Percentiles rank a stretch among this genome's conserved stretches.
Evolutionary conservation across 92 coral and sea anemone genomes (phyloP).

Genomic region (Phenganax stokvisi): DNA sequence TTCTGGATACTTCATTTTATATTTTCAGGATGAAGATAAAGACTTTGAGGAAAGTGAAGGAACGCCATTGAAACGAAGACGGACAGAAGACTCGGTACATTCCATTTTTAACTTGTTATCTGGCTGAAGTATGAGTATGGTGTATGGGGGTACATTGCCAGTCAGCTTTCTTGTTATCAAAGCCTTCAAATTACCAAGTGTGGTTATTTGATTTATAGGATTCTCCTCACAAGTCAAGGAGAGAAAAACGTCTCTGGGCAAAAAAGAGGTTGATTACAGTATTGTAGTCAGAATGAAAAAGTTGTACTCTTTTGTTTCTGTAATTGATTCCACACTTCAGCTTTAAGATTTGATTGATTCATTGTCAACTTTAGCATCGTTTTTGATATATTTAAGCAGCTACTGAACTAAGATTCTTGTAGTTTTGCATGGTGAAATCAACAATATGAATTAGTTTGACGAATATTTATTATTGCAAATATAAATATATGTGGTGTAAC

Average conservation of each 20-base stretch:
- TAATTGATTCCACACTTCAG: too few species aligned
- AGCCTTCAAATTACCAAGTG: not conserved
- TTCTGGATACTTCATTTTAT: not conserved
- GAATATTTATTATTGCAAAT: too few species aligned
- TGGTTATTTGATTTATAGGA: conserved; percentile 18
- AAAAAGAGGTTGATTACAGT: conserved; percentile 44
- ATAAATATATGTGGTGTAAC: too few species aligned
- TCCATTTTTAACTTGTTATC: not conserved
- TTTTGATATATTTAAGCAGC: too few species aligned
- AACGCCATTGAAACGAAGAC: conserved; percentile 76
- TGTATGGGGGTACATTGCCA: not conserved
- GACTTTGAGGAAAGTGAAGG: conserved; percentile 75
- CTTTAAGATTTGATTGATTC: too few species aligned
- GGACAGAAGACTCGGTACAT: conserved; percentile 55
- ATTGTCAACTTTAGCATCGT: not conserved
- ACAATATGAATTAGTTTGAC: too few species aligned
- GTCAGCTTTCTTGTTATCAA: not conserved
- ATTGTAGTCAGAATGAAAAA: too few species aligned
- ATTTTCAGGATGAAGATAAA: conserved; percentile 59
- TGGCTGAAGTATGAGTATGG: not conserved
- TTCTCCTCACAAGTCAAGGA: conserved; percentile 46
- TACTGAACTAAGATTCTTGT: too few species aligned
- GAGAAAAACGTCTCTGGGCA: conserved; percentile 49
- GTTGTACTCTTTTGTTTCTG: too few species aligned
- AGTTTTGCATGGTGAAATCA: too few species aligned